Percentiles rank a stretch among this genome's conserved stretches.
phyloP scores from a whole-genome alignment of 2,888 invertebrate species.

The Drosophila multiciliata region DNA sequence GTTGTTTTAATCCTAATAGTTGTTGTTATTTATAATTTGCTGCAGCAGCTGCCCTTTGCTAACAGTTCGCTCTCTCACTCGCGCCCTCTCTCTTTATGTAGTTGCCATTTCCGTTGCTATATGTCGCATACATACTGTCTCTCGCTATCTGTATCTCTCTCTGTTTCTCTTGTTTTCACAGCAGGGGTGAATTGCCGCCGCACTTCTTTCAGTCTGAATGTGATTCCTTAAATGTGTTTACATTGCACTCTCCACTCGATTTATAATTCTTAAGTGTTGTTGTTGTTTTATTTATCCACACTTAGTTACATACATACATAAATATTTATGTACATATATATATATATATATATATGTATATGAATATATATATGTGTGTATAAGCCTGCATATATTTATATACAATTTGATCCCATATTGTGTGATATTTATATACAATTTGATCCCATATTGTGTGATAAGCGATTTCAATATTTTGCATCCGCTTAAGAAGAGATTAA shows the following conservation, averaged over 20 bases:
- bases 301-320: background rate
- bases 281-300: constrained; percentile 17
- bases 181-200: constrained; percentile 63
- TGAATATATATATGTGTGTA: background rate
- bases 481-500: background rate
- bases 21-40: constrained; percentile 69
- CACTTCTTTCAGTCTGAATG: constrained; percentile 40
- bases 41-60: constrained; percentile 66
- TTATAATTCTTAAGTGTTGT: constrained; percentile 14
- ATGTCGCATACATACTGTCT: constrained; percentile 17
- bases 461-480: constrained; percentile 23
- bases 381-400: background rate
- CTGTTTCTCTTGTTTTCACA: constrained; percentile 21
- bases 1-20: constrained; percentile 11
- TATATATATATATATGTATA: background rate
- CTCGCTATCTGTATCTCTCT: constrained; percentile 9
- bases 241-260: constrained; percentile 10
- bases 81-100: constrained; percentile 27
- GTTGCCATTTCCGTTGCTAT: constrained; percentile 68
- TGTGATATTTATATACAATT: constrained; percentile 1
- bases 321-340: background rate
- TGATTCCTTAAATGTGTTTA: constrained; percentile 33
- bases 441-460: constrained; percentile 38
- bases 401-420: background rate
- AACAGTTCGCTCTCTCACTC: constrained; percentile 7